Conservation (phyloP, 2,888 invertebrate species). For the Limnephilus marmoratus region DNA sequence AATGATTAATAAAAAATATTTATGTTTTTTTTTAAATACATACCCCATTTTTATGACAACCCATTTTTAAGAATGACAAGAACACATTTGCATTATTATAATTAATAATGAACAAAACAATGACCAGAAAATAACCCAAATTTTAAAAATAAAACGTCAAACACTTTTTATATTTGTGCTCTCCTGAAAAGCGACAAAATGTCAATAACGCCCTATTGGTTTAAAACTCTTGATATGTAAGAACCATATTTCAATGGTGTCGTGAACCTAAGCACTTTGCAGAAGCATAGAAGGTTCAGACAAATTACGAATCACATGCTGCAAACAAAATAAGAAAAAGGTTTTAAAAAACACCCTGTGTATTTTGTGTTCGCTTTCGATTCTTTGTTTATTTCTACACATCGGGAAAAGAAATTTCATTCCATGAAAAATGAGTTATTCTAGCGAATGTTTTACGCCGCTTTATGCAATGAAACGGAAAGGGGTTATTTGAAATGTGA, state of each 20-base stretch:
- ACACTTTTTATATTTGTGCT: too few relatives aligned
- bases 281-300: neutral
- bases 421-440: neutral
- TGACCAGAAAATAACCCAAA: too few relatives aligned
- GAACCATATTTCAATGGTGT: neutral
- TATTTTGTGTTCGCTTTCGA: neutral
- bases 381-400: neutral
- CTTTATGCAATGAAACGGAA: neutral
- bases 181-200: too few relatives aligned
- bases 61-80: too few relatives aligned
- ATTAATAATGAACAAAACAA: too few relatives aligned
- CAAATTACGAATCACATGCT: neutral
- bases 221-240: neutral
- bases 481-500: conserved; percentile 2
- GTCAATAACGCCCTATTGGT: too few relatives aligned
- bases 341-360: neutral
- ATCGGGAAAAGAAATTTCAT: neutral
- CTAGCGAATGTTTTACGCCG: neutral
- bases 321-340: neutral
- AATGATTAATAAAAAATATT: too few relatives aligned
- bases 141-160: too few relatives aligned
- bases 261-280: neutral
- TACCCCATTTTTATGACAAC: too few relatives aligned
- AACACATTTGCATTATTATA: too few relatives aligned
- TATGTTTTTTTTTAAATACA: too few relatives aligned